These are phyloP conservation scores for Choloepus didactylus DNA, from an alignment of 2,797 vertebrate species.

Conservation along the genomic window DNA sequence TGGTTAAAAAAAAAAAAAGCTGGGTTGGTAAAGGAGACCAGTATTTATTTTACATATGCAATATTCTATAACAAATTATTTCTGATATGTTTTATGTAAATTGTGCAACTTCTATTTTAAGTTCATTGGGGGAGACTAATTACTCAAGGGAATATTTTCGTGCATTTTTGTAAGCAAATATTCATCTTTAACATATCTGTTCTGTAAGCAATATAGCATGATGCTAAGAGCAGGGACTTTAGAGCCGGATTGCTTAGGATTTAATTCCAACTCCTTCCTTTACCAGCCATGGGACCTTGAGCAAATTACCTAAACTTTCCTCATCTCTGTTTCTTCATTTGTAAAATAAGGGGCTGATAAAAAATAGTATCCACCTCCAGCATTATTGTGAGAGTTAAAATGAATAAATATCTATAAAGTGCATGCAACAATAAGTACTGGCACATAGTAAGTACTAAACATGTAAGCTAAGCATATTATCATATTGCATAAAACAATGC, in stretches of 20 bases:
- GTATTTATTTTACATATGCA: slow-evolving; percentile 55
- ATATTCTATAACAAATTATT: slow-evolving; percentile 49
- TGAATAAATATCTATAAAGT: background rate
- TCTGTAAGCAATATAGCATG: background rate
- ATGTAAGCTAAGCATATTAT: background rate
- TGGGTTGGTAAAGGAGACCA: background rate
- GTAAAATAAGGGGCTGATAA: slow-evolving; percentile 37
- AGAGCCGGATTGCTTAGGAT: background rate
- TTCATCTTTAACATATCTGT: background rate
- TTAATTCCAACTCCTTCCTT: background rate
- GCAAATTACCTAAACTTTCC: background rate
- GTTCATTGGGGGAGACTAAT: background rate
- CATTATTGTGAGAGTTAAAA: slow-evolving; percentile 28
- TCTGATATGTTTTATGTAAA: slow-evolving; percentile 32
- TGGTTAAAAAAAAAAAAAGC: background rate
- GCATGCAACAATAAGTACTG: background rate
- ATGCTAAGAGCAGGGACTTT: background rate
- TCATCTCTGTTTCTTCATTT: background rate
- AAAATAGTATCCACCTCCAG: background rate
- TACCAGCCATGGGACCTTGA: background rate
- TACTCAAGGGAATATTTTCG: slow-evolving; percentile 9
- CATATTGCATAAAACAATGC: slow-evolving; percentile 16
- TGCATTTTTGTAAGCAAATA: slow-evolving; percentile 37
- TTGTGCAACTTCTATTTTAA: slow-evolving; percentile 28
- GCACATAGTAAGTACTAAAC: background rate